Conservation (phyloP, 2,888 invertebrate genomes). For the Hymenopus coronatus region DNA sequence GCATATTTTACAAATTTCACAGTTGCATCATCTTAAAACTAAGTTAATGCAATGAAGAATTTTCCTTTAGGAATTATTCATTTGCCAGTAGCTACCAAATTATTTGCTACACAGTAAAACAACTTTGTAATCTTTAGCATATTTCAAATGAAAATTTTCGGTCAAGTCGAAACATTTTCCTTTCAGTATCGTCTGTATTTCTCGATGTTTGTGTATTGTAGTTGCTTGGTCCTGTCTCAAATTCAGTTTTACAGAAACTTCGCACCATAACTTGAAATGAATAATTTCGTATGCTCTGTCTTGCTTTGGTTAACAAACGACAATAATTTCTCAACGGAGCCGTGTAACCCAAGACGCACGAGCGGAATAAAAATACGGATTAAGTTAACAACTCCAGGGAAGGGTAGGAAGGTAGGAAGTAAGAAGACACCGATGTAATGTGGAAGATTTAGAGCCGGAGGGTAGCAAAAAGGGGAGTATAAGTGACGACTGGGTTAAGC, state of each 20-base stretch:
- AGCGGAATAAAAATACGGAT: neutral
- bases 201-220: neutral
- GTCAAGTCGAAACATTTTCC: too few species aligned
- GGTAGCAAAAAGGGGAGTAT: neutral
- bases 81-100: too few species aligned
- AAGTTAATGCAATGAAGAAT: too few species aligned
- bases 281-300: neutral
- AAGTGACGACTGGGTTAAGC: neutral
- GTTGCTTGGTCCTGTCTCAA: neutral
- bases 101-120: too few species aligned
- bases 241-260: neutral
- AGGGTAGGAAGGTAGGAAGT: neutral
- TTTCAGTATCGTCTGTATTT: neutral
- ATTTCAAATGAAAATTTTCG: too few species aligned
- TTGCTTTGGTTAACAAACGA: neutral
- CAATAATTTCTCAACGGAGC: neutral
- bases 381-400: neutral
- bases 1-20: too few species aligned
- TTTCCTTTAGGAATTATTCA: too few species aligned
- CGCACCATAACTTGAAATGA: neutral
- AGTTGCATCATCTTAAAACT: too few species aligned
- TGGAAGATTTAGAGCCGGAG: neutral
- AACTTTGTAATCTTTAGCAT: too few species aligned
- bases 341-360: neutral
- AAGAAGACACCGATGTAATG: neutral